Evolutionary conservation across 2,113 vertebrate species (phyloP), one percentile per base, ranked within the genome.

Genomic region (Percopsis transmontana): DNA sequence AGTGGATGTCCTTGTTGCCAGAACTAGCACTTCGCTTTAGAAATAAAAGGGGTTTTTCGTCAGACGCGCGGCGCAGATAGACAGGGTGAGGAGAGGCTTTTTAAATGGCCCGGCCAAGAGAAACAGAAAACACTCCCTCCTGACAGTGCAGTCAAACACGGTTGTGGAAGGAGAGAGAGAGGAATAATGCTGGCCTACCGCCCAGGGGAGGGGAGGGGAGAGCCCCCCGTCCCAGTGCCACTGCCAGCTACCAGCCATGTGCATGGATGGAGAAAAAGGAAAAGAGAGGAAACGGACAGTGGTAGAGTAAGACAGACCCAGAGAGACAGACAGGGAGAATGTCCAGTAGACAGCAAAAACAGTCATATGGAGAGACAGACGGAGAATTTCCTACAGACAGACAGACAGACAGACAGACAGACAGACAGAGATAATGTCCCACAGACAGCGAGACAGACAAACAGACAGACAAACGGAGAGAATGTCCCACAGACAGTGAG

Each of bases 121-220:
- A 79, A 91, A 90, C 84, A 90, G 84, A 86, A 87, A 90, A 85
- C 74, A 76, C 82, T 78, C 76, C 68, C 82, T 82, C 68, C 80
- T 86, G 74, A 81, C 70, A 63, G 23, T 87, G 81, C 75, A 85
- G 86, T 89, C 85, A 85, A 85, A 87, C 80, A 81, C 72, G 79
- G 81, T 83, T 79, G 80, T 73, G 80, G 81, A 74, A 59, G 72
- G 85, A 77, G 74, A 79, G 80, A 82, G 66, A 54, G 76, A 62
- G 70, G 62, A n/a, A n/a, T n/a, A n/a, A n/a, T n/a, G 66, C 76
- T 91, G 89, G 89, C n/a, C n/a, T n/a, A n/a, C n/a, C n/a, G n/a
- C n/a, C n/a, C n/a, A n/a, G n/a, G n/a, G n/a, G n/a, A n/a, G 68
- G 47, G 47, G 75, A 57, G 58, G 45, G 66, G n/a, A n/a, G n/a